These are phyloP conservation scores for Poecilia picta DNA, from an alignment of 2,797 vertebrate species.

Conservation along the genomic window DNA sequence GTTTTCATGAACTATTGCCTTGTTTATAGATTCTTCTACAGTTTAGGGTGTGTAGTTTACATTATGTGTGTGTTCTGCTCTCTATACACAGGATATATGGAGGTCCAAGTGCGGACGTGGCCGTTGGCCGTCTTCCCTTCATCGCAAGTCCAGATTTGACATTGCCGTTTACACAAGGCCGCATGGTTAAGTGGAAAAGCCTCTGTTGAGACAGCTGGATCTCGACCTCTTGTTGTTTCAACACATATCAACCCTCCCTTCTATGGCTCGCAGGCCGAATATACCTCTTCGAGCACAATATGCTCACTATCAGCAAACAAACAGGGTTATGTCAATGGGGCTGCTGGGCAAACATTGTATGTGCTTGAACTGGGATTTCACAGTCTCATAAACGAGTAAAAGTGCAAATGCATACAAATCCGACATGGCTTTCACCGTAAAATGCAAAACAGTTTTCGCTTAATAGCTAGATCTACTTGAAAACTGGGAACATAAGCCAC, in stretches of 20 bases:
- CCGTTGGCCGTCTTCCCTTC: conserved; percentile 55
- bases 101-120: conserved; percentile 72
- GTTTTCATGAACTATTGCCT: conserved; percentile 43
- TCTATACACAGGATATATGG: conserved; percentile 42
- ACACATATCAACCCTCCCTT: conserved; percentile 63
- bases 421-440: conserved; percentile 67
- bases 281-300: conserved; percentile 29
- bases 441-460: conserved; percentile 25
- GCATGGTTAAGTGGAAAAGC: conserved; percentile 77
- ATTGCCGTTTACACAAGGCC: conserved; percentile 78
- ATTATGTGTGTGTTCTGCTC: conserved; percentile 47
- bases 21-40: conserved; percentile 51
- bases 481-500: neutral
- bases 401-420: conserved; percentile 59
- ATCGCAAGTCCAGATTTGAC: conserved; percentile 61
- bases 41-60: conserved; percentile 38
- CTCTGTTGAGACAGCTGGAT: conserved; percentile 82
- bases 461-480: conserved; percentile 5
- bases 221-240: conserved; percentile 72
- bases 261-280: conserved; percentile 33
- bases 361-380: conserved; percentile 41
- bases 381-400: conserved; percentile 56
- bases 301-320: conserved; percentile 63
- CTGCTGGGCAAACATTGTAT: conserved; percentile 51
- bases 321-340: conserved; percentile 51